These are phyloP conservation scores for Schizopygopsis pylzovi DNA, from an alignment of 2,797 vertebrate species.

Conservation along the genomic window DNA sequence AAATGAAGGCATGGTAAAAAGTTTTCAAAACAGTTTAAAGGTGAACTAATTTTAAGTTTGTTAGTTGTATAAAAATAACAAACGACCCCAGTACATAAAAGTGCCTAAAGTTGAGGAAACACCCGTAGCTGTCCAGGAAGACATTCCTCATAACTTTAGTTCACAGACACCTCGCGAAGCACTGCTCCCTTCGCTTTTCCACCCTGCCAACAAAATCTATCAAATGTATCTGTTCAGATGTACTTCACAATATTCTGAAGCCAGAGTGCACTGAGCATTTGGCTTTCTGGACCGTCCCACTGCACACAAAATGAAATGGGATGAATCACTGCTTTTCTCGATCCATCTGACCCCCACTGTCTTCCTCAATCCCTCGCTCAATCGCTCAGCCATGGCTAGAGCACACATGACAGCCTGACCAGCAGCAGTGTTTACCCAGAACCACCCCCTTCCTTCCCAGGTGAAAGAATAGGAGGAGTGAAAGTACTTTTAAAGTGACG, in stretches of 20 bases:
- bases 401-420: conserved; percentile 57
- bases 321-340: conserved; percentile 56
- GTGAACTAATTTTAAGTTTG: neutral
- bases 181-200: conserved; percentile 44
- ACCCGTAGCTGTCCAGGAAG: neutral
- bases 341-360: conserved; percentile 48
- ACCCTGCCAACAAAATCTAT: conserved; percentile 43
- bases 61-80: neutral
- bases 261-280: conserved; percentile 48
- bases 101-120: conserved; percentile 6
- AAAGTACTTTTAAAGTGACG: conserved; percentile 64
- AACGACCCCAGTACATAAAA: neutral
- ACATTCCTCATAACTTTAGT: conserved; percentile 4
- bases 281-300: conserved; percentile 30
- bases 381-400: conserved; percentile 49
- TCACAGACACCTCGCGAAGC: neutral
- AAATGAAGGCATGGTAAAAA: neutral
- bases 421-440: conserved; percentile 48
- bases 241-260: conserved; percentile 29
- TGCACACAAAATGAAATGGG: conserved; percentile 49
- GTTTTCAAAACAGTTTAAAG: neutral
- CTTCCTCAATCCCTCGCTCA: conserved; percentile 50
- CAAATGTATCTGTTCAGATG: conserved; percentile 40
- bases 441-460: conserved; percentile 39
- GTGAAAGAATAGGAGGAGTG: conserved; percentile 31